Percentiles rank a stretch among this genome's conserved stretches.
Evolutionary conservation across 2,888 invertebrate species (phyloP).

Genomic region (Ernsta delagoae): DNA sequence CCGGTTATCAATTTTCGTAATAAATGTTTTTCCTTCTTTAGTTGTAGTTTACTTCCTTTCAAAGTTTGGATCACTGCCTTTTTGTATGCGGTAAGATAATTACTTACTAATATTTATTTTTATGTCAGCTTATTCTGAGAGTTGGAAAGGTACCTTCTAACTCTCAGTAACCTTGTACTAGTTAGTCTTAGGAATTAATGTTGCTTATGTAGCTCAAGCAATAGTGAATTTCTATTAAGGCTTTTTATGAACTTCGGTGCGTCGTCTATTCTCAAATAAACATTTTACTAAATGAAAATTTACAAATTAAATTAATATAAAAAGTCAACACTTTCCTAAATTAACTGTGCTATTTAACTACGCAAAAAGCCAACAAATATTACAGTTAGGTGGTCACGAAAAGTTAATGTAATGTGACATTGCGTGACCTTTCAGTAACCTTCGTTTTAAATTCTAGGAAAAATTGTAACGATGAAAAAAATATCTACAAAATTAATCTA

Average conservation of each 20-base stretch:
- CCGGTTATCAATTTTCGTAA: constrained; percentile 66
- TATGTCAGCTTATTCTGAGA: too few species aligned
- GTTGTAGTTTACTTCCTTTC: constrained; percentile 8
- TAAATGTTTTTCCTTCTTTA: constrained; percentile 50
- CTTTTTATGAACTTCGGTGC: too few species aligned
- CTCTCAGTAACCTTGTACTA: too few species aligned
- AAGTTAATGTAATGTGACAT: constrained; percentile 15
- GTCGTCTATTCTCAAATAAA: too few species aligned
- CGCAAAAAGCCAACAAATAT: background rate
- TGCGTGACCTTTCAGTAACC: constrained; percentile 15
- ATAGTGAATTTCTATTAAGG: too few species aligned
- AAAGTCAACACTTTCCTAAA: background rate
- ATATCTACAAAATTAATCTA: background rate
- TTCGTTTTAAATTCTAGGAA: background rate
- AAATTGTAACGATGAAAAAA: background rate
- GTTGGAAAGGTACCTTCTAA: too few species aligned
- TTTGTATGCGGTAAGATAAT: background rate
- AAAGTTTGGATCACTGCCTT: background rate
- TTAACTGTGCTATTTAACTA: background rate
- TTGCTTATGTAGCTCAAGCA: too few species aligned
- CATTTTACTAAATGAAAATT: too few species aligned
- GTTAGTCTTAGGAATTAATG: too few species aligned
- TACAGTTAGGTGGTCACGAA: constrained; percentile 23
- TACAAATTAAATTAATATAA: too few species aligned
- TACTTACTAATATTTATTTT: too few species aligned